Evolutionary conservation across 2,113 vertebrate species (phyloP), one percentile per base, ranked within the genome.

Genomic region (Neodon shergylaensis): DNA sequence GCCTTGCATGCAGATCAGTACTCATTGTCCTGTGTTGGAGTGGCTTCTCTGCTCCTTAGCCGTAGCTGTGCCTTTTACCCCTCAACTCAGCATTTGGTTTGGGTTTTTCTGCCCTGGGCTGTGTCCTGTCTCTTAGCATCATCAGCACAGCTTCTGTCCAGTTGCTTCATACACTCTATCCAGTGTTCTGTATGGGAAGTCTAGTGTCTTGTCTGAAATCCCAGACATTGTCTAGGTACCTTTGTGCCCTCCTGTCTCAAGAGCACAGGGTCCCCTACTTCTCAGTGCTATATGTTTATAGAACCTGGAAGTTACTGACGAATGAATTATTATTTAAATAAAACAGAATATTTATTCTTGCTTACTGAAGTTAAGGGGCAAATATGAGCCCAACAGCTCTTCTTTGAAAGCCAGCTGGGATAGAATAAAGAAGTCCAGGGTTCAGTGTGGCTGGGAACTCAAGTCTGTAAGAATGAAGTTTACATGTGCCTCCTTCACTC

Each of bases 181-280:
- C 65, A 52, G 49, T 52, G 79, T 76, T 91, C 74, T 92, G 11
- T 58, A 92, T 61, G 65, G 31, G 61, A 68, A 92, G 63, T 49
- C 52, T 19, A 54, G 49, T 66, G 26, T 91, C 70, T 70, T 88
- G 24, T 87, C 58, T 94, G 88, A 91, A 74, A 58, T 92, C 87
- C 7, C 17, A 73, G 8, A 87, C 28, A 0, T 86, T 28, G 39
- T 44, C 36, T 82, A 21, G 24, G 22, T 28, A 70, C 61, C 52
- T 39, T 19, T 70, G 0, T n/a, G n/a, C 11, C 28, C 12, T 58
- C 47, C 7, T 91, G 81, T 94, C 44, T 92, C n/a, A 68, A 36
- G 42, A 76, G 19, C 36, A 61, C 17, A 66, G 44, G 26, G n/a
- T 47, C 22, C 74, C 0, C 49, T 65, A 2, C 36, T 86, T 11